Base-by-base conservation (phyloP, 2,113 vertebrate species). In the Axis porcinus region DNA sequence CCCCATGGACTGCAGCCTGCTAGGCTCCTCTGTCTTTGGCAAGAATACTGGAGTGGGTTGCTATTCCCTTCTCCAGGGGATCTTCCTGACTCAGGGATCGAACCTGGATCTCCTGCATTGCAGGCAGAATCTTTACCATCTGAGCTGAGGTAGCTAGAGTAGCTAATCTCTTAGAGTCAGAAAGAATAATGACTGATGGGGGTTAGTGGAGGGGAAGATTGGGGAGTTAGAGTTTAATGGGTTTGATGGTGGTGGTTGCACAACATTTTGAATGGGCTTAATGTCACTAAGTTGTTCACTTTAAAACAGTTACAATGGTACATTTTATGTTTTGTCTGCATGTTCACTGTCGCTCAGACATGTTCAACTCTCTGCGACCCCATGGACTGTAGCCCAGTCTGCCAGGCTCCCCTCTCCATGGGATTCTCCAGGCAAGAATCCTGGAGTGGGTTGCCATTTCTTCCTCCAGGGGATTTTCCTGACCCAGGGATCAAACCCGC, bases 171-270 rank as follows among this genome's bases (percentile, higher is more conserved):
- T 57, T 36, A 45, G 52, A 74, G 21, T 43, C 83, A 57, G 55
- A 50, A 90, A 70, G 52, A 62, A 64, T 0, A 4, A 79, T 13
- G 19, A 62, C 5, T 16, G 13, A 21, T 64, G 12, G 2, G 36
- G 27, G 10, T n/a, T 25, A 1, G 16, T 16, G 10, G 8, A 45
- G 7, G 14, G 3, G 3, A 23, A 64, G n/a, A 27, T 3, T 33
- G 11, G 1, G 17, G 28, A 33, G 14, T 11, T 58, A 14, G 1
- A 16, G 7, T 15, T 76, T 45, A n/a, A 7, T 12, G 58, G 21
- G n/a, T 7, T 11, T 27, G 40, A 60, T 5, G 50, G 89, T 47
- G 13, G 43, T 1, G 6, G 17, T 4, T 47, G 15, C 8, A 30
- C 10, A 45, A 7, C 21, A 27, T 2, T 28, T 13, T 19, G 28